Evolutionary conservation across 37 sponge, comb jelly and placozoan genomes (phyloP).

Genomic region (Aplysina aerophoba): DNA sequence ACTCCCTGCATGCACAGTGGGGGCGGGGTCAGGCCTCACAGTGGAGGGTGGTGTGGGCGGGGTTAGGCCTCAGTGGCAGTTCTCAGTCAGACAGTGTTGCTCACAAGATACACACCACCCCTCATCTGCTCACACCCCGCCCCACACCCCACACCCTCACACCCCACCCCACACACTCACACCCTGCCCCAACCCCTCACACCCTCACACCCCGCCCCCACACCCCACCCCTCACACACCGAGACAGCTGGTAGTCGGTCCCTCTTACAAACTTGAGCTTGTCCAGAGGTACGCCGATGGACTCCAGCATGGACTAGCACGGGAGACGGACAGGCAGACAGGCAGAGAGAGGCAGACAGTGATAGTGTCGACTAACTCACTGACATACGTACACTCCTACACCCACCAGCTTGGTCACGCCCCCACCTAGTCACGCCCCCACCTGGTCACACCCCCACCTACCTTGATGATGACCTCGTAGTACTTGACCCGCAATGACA

Average conservation of each 20-base stretch:
- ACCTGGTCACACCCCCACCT: not conserved
- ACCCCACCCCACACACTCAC: not conserved
- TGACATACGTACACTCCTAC: not conserved
- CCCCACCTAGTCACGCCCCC: not conserved
- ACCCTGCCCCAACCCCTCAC: not conserved
- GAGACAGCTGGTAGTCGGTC: not conserved
- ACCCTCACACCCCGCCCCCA: not conserved
- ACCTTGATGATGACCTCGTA: constrained; percentile 93
- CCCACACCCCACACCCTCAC: too few species aligned
- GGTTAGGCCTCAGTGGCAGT: too few species aligned
- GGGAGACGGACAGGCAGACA: constrained; percentile 2
- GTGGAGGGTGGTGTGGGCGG: too few species aligned
- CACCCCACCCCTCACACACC: not conserved
- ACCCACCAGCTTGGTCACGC: too few species aligned
- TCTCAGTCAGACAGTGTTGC: too few species aligned
- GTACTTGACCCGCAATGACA: constrained; percentile 80
- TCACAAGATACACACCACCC: too few species aligned
- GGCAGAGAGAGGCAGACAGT: not conserved
- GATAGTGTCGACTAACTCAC: not conserved
- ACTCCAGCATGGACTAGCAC: constrained; percentile 84
- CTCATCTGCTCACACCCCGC: too few species aligned
- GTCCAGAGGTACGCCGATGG: constrained; percentile 88
- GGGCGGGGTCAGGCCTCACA: too few species aligned
- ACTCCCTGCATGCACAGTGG: constrained; percentile 73
- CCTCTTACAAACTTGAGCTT: constrained; percentile 85